Conservation (phyloP, 2,113 vertebrate species). For the Neotragus pygmaeus region DNA sequence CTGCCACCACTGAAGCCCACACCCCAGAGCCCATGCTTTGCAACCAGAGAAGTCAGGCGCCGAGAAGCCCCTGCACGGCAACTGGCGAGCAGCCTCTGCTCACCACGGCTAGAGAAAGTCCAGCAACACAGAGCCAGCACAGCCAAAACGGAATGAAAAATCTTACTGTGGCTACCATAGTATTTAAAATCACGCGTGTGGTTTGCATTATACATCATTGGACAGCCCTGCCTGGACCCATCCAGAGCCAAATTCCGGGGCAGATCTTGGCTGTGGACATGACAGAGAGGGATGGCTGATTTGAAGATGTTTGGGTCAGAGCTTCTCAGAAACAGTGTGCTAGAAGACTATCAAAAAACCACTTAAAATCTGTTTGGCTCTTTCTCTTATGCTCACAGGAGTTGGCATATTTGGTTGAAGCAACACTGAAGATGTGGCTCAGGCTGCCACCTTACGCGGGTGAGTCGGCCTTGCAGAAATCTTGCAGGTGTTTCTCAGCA, state of each 20-base stretch:
- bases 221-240: neutral
- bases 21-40: neutral
- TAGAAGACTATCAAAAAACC: neutral
- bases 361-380: neutral
- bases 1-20: neutral
- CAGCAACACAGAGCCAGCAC: neutral
- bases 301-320: neutral
- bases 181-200: neutral
- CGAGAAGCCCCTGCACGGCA: accelerated
- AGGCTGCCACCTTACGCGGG: neutral
- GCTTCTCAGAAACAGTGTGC: neutral
- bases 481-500: neutral
- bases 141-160: neutral
- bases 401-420: neutral
- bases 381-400: neutral
- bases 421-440: neutral
- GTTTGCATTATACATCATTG: neutral
- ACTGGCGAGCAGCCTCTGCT: neutral
- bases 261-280: neutral
- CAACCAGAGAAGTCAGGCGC: neutral
- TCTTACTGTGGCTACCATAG: neutral
- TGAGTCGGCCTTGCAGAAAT: neutral
- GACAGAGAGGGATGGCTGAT: neutral
- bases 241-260: neutral
- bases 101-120: neutral